phyloP scores from a whole-genome alignment of 2,113 vertebrate species.

The Epinephelus fuscoguttatus region DNA sequence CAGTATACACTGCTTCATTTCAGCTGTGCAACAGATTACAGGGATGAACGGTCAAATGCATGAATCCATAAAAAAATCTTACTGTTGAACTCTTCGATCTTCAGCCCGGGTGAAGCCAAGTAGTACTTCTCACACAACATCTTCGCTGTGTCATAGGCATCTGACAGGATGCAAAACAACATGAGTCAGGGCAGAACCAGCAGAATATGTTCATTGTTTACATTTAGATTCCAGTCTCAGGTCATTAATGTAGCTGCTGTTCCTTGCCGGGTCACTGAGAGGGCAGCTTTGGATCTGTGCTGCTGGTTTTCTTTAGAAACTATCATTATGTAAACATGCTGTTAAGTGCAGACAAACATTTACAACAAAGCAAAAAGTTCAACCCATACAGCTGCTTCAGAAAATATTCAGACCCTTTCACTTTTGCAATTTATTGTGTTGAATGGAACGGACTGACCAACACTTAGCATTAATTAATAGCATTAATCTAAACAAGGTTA shows the following conservation, averaged over 20 bases:
- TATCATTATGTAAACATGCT: conserved; percentile 19
- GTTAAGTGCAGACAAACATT: background rate
- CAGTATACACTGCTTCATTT: background rate
- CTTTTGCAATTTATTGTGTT: too few species aligned
- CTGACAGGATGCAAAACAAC: conserved; percentile 71
- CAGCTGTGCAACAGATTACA: conserved; percentile 24
- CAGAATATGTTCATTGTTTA: background rate
- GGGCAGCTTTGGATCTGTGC: conserved; percentile 2
- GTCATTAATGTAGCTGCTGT: background rate
- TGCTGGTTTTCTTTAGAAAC: conserved; percentile 17
- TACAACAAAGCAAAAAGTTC: background rate
- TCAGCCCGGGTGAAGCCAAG: conserved; percentile 89
- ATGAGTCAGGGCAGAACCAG: background rate
- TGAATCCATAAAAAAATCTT: conserved; percentile 27
- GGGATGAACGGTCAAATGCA: background rate
- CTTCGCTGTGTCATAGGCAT: conserved; percentile 96
- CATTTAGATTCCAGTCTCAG: background rate
- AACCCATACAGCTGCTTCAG: background rate
- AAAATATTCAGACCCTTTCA: too few species aligned
- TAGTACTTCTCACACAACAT: conserved; percentile 97
- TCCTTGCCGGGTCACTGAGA: conserved; percentile 31
- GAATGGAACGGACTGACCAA: too few species aligned
- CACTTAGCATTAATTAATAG: too few species aligned
- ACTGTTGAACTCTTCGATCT: conserved; percentile 96
- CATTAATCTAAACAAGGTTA: too few species aligned